Evolutionary conservation across 2,113 vertebrate genomes (phyloP).

Genomic region (Halichoeres trimaculatus): DNA sequence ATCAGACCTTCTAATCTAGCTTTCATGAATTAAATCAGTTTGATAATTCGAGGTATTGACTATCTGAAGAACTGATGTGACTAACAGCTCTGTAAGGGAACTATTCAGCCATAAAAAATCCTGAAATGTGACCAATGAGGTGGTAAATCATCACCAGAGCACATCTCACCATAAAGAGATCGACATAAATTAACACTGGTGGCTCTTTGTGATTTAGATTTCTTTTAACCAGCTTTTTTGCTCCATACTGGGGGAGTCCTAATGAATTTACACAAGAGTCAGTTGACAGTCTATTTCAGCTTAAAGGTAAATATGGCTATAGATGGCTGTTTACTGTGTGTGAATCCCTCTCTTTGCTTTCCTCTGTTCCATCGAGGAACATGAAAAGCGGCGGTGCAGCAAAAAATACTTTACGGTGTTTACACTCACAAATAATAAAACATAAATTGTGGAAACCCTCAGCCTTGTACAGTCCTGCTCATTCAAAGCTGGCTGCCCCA

Average conservation of each 20-base stretch:
- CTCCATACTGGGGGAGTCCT: conserved; percentile 53
- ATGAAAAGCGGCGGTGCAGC: conserved; percentile 67
- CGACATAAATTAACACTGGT: conserved; percentile 46
- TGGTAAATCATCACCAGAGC: conserved; percentile 22
- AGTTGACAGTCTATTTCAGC: conserved; percentile 74
- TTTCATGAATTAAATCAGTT: not conserved
- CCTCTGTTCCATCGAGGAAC: conserved; percentile 69
- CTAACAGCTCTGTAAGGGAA: not conserved
- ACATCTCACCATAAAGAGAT: conserved; percentile 15
- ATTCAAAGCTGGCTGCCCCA: conserved; percentile 73
- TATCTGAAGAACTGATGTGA: not conserved
- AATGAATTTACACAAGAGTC: conserved; percentile 72
- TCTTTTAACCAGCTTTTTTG: conserved; percentile 38
- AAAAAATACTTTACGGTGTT: conserved; percentile 81
- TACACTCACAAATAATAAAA: conserved; percentile 80
- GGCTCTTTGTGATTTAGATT: conserved; percentile 55
- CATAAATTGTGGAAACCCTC: conserved; percentile 76
- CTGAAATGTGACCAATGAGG: not conserved
- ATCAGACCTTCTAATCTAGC: no score
- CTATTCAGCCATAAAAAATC: not conserved
- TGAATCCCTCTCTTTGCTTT: conserved; percentile 77
- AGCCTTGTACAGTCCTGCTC: conserved; percentile 74
- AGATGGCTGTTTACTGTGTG: conserved; percentile 68
- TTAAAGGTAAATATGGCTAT: conserved; percentile 68
- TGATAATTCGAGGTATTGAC: not conserved